Conservation (phyloP, 2,797 vertebrate genomes). For the Mycteria americana region DNA sequence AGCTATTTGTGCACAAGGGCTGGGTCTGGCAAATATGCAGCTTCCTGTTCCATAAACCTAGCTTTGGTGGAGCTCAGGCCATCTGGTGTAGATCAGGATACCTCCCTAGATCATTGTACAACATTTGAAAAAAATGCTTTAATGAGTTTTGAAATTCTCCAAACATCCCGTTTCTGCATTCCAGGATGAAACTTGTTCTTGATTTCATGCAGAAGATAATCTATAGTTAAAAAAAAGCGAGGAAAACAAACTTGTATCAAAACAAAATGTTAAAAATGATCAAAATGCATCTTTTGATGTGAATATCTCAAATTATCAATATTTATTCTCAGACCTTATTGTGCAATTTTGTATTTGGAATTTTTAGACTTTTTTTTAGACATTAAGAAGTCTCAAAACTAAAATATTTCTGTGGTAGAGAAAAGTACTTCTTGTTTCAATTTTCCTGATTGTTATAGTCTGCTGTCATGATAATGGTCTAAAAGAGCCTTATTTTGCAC, state of each 20-base stretch:
- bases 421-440: background rate
- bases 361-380: background rate
- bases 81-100: background rate
- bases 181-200: background rate
- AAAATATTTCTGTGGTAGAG: background rate
- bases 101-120: background rate
- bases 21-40: background rate
- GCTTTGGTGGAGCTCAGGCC: background rate
- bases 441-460: background rate
- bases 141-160: background rate
- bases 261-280: background rate
- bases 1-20: background rate
- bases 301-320: background rate
- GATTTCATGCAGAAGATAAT: background rate
- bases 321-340: background rate
- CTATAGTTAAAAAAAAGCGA: rapidly evolving
- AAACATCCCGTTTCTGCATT: background rate
- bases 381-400: background rate
- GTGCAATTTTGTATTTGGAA: background rate
- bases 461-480: background rate
- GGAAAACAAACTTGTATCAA: background rate
- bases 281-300: background rate
- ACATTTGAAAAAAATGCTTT: background rate
- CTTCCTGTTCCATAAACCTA: background rate
- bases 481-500: background rate